Conservation (phyloP, 2,113 vertebrate genomes). For the Eulacestoma nigropectus region DNA sequence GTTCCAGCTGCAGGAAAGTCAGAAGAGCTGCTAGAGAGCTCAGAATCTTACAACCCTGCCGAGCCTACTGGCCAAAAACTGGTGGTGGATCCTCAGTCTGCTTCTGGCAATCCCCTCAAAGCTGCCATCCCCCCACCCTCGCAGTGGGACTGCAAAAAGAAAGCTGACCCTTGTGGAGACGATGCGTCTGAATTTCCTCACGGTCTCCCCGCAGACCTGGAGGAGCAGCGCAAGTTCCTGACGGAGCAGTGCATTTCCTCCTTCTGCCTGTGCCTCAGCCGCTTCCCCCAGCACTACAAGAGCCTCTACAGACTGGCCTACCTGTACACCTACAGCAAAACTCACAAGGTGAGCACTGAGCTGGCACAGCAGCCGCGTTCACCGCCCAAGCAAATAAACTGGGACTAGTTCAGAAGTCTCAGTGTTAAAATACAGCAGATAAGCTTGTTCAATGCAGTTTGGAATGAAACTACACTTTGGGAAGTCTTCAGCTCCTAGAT, state of each 20-base stretch:
- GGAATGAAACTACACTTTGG: neutral
- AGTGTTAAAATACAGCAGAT: neutral
- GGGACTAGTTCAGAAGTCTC: no score
- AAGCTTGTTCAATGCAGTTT: neutral
- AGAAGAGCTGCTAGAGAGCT: constrained; percentile 65
- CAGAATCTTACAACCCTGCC: constrained; percentile 45
- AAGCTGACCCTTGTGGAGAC: constrained; percentile 72
- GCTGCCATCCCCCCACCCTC: neutral
- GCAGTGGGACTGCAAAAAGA: constrained; percentile 77
- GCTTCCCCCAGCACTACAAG: constrained; percentile 98
- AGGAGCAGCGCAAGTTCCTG: constrained; percentile 87
- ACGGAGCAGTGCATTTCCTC: constrained; percentile 86
- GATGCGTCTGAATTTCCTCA: constrained; percentile 80
- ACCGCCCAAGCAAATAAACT: neutral
- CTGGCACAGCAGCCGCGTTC: neutral
- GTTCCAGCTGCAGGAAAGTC: constrained; percentile 42
- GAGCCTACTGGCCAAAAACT: constrained; percentile 56
- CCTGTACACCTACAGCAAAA: constrained; percentile 89
- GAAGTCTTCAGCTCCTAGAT: neutral
- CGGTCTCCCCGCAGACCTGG: constrained; percentile 76
- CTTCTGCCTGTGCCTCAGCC: constrained; percentile 90
- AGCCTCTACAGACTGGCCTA: constrained; percentile 94
- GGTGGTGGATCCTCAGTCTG: constrained; percentile 30
- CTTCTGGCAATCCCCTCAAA: constrained; percentile 64
- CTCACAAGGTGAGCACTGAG: constrained; percentile 80